Evolutionary conservation across 2,888 invertebrate genomes (phyloP).

Genomic region (Synergus itoensis): DNA sequence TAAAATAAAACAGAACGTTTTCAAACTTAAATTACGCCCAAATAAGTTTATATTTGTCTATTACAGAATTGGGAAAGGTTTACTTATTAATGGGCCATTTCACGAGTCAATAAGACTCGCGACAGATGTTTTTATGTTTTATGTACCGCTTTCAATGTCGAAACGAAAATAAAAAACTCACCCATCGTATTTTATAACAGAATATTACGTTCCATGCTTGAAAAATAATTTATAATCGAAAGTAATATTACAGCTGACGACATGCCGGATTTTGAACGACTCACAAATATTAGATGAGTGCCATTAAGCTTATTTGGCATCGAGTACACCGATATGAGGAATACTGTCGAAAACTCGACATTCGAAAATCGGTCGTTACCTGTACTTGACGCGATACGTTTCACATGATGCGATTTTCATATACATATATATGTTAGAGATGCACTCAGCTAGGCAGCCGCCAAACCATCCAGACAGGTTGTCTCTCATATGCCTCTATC

Average conservation of each 20-base stretch:
- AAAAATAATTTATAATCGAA: not conserved
- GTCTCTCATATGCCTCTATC: constrained; percentile 39
- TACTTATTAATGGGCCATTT: constrained; percentile 7
- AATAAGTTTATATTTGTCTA: too few relatives aligned
- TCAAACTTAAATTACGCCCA: too few relatives aligned
- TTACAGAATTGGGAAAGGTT: too few relatives aligned
- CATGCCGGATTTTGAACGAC: not conserved
- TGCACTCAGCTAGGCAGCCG: constrained; percentile 59
- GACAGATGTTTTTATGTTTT: not conserved
- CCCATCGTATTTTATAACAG: not conserved
- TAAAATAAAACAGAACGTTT: too few relatives aligned
- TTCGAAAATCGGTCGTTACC: constrained; percentile 49
- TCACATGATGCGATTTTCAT: constrained; percentile 62
- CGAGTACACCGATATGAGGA: constrained; percentile 19
- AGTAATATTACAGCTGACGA: not conserved
- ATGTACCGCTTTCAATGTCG: not conserved
- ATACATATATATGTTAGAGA: constrained; percentile 55
- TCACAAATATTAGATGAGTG: not conserved
- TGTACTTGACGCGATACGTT: constrained; percentile 65
- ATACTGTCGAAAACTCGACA: constrained; percentile 28
- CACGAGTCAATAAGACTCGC: constrained; percentile 5
- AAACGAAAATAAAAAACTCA: not conserved
- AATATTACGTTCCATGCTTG: not conserved
- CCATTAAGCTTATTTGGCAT: constrained; percentile 10
- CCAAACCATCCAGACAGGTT: constrained; percentile 50